These are phyloP conservation scores for Pristionchus fissidentatus DNA, from an alignment of 2,888 invertebrate genomes.

Conservation along the genomic window DNA sequence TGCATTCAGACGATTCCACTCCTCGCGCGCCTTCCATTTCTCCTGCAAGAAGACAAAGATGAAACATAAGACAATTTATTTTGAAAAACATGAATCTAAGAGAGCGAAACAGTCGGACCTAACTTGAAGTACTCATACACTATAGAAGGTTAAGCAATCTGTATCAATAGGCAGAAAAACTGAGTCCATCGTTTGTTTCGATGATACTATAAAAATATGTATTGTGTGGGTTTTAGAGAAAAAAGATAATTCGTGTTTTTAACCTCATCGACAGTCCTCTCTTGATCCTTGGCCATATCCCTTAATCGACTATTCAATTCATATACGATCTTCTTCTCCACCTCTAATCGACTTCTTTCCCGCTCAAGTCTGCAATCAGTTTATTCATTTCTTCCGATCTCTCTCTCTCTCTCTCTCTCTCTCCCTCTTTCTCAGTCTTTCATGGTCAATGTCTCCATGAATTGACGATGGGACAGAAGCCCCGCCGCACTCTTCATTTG, in stretches of 20 bases:
- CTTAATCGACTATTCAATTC: conserved; percentile 63
- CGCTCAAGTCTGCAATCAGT: conserved; percentile 52
- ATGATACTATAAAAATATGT: no score
- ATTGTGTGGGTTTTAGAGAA: background rate
- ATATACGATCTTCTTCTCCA: conserved; percentile 64
- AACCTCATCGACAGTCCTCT: conserved; percentile 55
- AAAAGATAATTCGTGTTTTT: background rate
- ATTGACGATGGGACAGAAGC: background rate
- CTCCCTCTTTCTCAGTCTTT: conserved; percentile 29
- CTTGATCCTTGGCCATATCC: conserved; percentile 61
- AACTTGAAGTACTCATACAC: no score
- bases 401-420: background rate
- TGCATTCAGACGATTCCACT: conserved; percentile 58
- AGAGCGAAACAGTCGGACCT: no score
- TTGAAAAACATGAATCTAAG: no score
- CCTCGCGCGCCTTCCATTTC: conserved; percentile 61
- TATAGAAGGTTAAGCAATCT: no score
- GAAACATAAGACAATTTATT: no score
- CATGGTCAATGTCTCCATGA: conserved; percentile 33
- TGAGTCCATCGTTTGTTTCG: no score
- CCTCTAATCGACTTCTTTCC: conserved; percentile 53
- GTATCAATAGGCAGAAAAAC: no score
- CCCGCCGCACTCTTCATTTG: background rate
- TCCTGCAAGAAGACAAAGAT: no score
- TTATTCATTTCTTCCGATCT: background rate